Evolutionary conservation across 2,888 invertebrate genomes (phyloP).

Genomic region (Agonopterix subpropinquella): DNA sequence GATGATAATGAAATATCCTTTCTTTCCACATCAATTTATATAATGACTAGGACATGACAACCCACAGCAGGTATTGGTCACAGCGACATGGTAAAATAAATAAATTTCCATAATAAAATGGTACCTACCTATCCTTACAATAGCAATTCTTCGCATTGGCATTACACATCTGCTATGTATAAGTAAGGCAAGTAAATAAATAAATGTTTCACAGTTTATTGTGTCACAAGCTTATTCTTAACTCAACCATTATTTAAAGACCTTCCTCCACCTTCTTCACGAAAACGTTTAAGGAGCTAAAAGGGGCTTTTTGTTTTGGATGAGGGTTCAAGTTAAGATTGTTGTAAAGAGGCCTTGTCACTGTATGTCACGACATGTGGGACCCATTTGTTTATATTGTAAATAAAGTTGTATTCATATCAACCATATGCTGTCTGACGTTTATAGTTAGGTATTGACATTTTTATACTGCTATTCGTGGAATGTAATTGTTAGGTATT

Average conservation of each 20-base stretch:
- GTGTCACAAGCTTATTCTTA: conserved; percentile 55
- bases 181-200: conserved; percentile 63
- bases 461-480: background rate
- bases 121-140: background rate
- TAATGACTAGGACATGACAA: too few relatives aligned
- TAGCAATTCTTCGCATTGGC: conserved; percentile 4
- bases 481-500: too few relatives aligned
- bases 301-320: conserved; percentile 1
- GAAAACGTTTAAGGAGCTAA: background rate
- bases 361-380: conserved; percentile 63
- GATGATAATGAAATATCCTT: too few relatives aligned
- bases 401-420: conserved; percentile 56
- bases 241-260: conserved; percentile 22
- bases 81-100: too few relatives aligned
- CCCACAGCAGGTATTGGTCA: too few relatives aligned
- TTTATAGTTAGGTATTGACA: conserved; percentile 4
- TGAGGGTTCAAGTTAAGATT: conserved; percentile 23
- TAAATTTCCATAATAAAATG: background rate
- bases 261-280: conserved; percentile 14
- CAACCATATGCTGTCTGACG: conserved; percentile 12
- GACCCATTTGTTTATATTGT: conserved; percentile 60
- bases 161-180: conserved; percentile 58
- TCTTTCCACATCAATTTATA: too few relatives aligned
- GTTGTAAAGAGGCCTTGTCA: conserved; percentile 56
- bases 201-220: conserved; percentile 60